Evolutionary conservation across 1,140 invertebrate genomes (phyloP), one percentile per base, ranked within the genome.

Genomic region (Diploscapter pachys): DNA sequence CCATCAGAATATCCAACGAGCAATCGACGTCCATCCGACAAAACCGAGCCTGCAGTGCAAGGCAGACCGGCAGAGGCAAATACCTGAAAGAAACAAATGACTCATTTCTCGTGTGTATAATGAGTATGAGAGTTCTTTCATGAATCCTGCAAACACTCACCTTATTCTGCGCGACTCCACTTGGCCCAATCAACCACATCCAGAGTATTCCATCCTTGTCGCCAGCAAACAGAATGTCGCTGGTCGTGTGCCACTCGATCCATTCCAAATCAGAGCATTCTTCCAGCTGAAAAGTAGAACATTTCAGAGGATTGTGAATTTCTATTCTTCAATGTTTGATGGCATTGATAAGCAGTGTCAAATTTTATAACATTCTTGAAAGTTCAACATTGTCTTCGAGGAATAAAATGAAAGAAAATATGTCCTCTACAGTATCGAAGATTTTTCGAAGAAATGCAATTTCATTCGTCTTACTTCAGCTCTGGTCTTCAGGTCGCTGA

Each of bases 111-210:
- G 2, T 11, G 13, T 13, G 13, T 59, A 59, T 11, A 59, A 59
- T 59, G 13, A 59, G 9, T 11, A 59, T 11, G 13, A 64, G 8
- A 8, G 13, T 71, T 71, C 62, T 61, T 31, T 11, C 31, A 13
- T 11, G 5, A 71, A n/a, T 9, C 51, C 52, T 11, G 3, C 13
- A 71, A 57, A 72, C n/a, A 9, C 55, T 6, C 52, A 80, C 78
- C 71, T 80, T 80, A 8, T 70, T 72, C 73, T 79, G 77, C 4
- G 75, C 77, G 51, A 78, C 76, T 57, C 79, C 79, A 9, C 72
- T 76, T 5, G 52, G 55, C 4, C 76, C 72, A 67, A 80, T 76
- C 49, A 80, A 61, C 79, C 79, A 80, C 79, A 80, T 80, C 79
- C 79, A 80, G 5, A 80, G 13, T 54, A 79, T 72, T 64, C 79